Evolutionary conservation across 1,140 invertebrate genomes (phyloP).

Genomic region (Camponotus vicinus): DNA sequence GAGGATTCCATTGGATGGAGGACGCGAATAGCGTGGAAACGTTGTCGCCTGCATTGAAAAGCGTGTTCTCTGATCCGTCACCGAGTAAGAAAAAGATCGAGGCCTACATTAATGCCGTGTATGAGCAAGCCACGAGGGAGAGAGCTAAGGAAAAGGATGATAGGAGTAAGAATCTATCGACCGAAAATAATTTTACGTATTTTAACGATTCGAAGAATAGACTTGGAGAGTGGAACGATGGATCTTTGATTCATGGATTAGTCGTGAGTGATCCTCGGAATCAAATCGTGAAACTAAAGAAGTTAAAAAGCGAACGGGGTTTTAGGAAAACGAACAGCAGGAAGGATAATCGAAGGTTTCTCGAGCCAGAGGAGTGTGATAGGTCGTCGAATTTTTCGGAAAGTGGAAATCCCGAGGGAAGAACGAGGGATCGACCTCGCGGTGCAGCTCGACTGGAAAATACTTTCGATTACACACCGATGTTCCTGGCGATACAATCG

Average conservation of each 20-base stretch:
- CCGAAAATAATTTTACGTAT: neutral
- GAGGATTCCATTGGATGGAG: neutral
- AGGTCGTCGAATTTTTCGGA: slow-evolving; percentile 3
- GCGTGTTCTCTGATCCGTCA: neutral
- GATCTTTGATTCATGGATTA: neutral
- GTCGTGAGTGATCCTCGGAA: neutral
- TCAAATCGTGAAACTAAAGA: neutral
- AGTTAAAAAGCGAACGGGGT: neutral
- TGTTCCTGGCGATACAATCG: neutral
- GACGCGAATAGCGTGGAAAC: neutral
- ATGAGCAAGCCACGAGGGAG: neutral
- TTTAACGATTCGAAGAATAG: neutral
- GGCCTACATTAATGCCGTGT: slow-evolving; percentile 11
- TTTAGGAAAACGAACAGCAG: neutral
- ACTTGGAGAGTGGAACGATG: neutral
- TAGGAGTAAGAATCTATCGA: slow-evolving; percentile 1
- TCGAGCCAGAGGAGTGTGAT: neutral
- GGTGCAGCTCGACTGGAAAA: slow-evolving; percentile 26
- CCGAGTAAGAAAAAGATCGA: slow-evolving; percentile 10
- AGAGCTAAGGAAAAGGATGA: neutral
- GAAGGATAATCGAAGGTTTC: slow-evolving; percentile 25
- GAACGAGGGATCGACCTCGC: slow-evolving; percentile 8
- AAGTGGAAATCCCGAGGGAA: slow-evolving; percentile 1
- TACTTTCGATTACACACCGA: slow-evolving; percentile 38
- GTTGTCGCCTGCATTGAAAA: neutral